phyloP scores from a whole-genome alignment of 2,113 vertebrate species.

The Aythya baeri region DNA sequence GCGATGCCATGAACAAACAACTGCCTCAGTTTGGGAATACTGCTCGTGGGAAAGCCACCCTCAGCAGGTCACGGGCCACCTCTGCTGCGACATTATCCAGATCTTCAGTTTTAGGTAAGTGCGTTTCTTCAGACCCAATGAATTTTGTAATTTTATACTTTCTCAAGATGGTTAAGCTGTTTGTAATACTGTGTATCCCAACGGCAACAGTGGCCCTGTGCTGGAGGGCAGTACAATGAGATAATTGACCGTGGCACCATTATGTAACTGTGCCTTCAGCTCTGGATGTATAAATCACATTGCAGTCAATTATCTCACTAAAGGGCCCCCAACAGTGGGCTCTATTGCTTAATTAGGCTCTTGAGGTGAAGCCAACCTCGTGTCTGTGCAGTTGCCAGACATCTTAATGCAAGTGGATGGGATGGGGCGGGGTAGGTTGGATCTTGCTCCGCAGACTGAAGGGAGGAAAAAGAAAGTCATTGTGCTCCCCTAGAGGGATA shows the following conservation, averaged over 20 bases:
- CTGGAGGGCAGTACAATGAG: neutral
- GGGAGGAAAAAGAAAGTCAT: neutral
- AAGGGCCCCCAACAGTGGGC: neutral
- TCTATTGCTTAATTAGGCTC: slow-evolving; percentile 57
- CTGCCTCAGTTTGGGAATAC: neutral
- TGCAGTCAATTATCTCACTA: slow-evolving; percentile 35
- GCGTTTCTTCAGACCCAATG: neutral
- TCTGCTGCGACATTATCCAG: neutral
- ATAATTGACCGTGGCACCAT: neutral
- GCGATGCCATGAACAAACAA: neutral
- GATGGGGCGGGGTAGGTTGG: neutral
- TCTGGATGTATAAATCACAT: slow-evolving; percentile 9
- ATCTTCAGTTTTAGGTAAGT: neutral
- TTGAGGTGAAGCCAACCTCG: slow-evolving; percentile 17
- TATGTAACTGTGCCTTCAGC: slow-evolving; percentile 20
- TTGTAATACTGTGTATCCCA: neutral
- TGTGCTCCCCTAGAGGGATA: neutral
- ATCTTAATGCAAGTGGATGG: neutral
- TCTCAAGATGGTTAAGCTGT: neutral
- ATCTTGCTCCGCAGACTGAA: neutral
- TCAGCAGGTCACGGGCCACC: neutral
- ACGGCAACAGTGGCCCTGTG: neutral
- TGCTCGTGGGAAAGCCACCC: neutral
- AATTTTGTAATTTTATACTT: neutral
- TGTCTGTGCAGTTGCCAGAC: slow-evolving; percentile 6